Percentiles rank a stretch among this genome's conserved stretches.
phyloP scores from a whole-genome alignment of 2,888 invertebrate species.

The Watsonalla cultraria region DNA sequence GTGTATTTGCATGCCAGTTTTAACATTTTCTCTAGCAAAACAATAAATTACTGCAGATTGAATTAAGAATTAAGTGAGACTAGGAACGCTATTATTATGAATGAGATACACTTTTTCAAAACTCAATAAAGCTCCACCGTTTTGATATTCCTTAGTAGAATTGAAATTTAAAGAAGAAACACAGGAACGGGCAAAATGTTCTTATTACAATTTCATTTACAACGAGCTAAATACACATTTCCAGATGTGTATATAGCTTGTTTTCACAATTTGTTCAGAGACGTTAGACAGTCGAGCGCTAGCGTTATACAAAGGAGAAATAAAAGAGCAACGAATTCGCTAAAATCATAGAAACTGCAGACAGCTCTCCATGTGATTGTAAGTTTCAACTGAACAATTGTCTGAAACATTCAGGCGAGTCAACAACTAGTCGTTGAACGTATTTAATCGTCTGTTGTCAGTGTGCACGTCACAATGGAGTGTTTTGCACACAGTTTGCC shows the following conservation, averaged over 20 bases:
- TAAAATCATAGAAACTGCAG: background rate
- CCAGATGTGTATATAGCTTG: too few relatives aligned
- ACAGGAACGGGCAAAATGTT: too few relatives aligned
- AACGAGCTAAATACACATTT: too few relatives aligned
- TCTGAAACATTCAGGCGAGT: constrained; percentile 16
- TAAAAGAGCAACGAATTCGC: background rate
- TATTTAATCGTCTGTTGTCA: constrained; percentile 27
- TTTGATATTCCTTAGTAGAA: too few relatives aligned
- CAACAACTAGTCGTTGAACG: constrained; percentile 24
- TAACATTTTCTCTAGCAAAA: constrained; percentile 16
- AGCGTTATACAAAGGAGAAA: too few relatives aligned
- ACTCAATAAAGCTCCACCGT: too few relatives aligned
- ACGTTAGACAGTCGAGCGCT: too few relatives aligned
- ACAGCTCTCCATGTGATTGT: constrained; percentile 8
- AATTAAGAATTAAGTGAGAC: background rate
- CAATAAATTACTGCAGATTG: constrained; percentile 9
- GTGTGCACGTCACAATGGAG: constrained; percentile 38
- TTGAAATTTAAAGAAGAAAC: too few relatives aligned
- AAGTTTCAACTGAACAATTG: constrained; percentile 14
- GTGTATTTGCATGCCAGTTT: constrained; percentile 22
- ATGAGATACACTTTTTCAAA: too few relatives aligned
- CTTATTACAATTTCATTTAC: too few relatives aligned
- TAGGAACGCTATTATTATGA: background rate
- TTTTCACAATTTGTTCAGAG: too few relatives aligned
- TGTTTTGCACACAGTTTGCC: constrained; percentile 51